phyloP scores from a whole-genome alignment of 1,140 invertebrate species.

The Caerostris darwini region DNA sequence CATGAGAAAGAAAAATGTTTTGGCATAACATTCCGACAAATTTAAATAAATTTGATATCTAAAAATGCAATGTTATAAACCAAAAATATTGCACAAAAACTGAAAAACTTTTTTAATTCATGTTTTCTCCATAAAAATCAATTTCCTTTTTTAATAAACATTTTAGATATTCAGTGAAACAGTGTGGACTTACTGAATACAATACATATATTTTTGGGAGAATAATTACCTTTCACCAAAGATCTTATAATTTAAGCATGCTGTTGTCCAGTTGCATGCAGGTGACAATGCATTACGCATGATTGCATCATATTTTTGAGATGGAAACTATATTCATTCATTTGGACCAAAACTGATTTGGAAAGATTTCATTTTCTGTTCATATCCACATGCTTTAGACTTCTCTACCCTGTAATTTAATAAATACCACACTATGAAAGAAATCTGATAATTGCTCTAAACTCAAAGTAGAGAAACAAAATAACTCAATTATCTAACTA shows the following conservation, averaged over 20 bases:
- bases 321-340: constrained; percentile 66
- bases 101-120: too few relatives aligned
- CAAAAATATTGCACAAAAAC: too few relatives aligned
- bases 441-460: constrained; percentile 18
- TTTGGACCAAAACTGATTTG: constrained; percentile 74
- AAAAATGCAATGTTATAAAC: too few relatives aligned
- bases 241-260: constrained; percentile 55
- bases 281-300: constrained; percentile 42
- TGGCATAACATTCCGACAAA: too few relatives aligned
- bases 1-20: too few relatives aligned
- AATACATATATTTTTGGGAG: constrained; percentile 10
- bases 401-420: constrained; percentile 77
- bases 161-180: not conserved
- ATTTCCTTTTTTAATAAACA: not conserved
- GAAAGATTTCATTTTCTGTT: constrained; percentile 70
- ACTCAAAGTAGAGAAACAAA: constrained; percentile 28
- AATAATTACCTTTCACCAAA: constrained; percentile 76
- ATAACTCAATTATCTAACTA: not conserved
- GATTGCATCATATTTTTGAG: constrained; percentile 50
- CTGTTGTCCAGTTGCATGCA: constrained; percentile 45
- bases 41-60: too few relatives aligned
- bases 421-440: constrained; percentile 71
- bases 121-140: too few relatives aligned
- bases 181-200: not conserved
- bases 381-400: constrained; percentile 72